A percentile compares a stretch with the other conserved stretches of the same genome.
phyloP scores from a whole-genome alignment of 2,797 vertebrate species.

The Sphaeramia orbicularis region DNA sequence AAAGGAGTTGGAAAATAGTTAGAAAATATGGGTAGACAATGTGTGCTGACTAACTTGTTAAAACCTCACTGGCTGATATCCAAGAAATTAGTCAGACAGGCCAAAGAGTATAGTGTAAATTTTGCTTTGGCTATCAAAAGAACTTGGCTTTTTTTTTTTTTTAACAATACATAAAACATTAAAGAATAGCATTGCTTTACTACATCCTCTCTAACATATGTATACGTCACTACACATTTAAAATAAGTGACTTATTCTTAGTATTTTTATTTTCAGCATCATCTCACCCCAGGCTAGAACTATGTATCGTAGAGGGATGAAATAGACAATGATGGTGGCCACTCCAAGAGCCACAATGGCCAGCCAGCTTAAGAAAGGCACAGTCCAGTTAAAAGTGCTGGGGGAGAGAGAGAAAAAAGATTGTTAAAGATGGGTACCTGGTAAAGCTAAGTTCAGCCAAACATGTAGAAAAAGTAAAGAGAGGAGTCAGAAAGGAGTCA shows the following conservation, averaged over 20 bases:
- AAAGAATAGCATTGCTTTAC: background rate
- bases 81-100: no score
- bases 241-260: background rate
- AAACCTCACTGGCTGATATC: slow-evolving; percentile 2
- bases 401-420: slow-evolving; percentile 12
- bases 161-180: background rate
- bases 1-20: slow-evolving; percentile 16
- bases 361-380: slow-evolving; percentile 98
- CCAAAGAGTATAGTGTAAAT: no score
- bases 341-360: slow-evolving; percentile 90
- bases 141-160: background rate
- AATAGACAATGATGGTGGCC: slow-evolving; percentile 92
- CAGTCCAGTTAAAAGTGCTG: slow-evolving; percentile 98
- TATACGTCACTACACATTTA: background rate
- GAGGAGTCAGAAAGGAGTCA: slow-evolving; percentile 24
- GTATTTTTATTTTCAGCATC: slow-evolving; percentile 9
- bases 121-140: no score
- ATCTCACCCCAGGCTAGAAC: slow-evolving; percentile 97
- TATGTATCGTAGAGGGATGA: slow-evolving; percentile 96
- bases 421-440: slow-evolving; percentile 4
- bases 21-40: slow-evolving; percentile 7
- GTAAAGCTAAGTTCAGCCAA: slow-evolving; percentile 11
- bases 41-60: background rate
- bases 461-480: background rate
- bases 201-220: slow-evolving; percentile 1